These are phyloP conservation scores for Zaprionus africanus DNA, from an alignment of 1,140 invertebrate species.

Conservation along the genomic window DNA sequence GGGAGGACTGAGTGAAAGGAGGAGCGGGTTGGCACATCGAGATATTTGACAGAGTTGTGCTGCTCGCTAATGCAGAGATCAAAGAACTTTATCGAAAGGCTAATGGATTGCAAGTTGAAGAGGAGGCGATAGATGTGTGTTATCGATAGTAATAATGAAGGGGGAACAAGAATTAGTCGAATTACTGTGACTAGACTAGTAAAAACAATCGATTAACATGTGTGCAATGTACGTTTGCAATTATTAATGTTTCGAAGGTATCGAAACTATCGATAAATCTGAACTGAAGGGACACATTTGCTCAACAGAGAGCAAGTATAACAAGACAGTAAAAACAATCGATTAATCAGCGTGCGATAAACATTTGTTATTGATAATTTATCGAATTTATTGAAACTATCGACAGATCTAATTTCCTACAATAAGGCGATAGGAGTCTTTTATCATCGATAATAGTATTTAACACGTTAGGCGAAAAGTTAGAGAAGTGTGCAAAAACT, in stretches of 20 bases:
- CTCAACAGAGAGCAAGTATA: neutral
- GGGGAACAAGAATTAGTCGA: neutral
- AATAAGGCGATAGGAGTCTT: neutral
- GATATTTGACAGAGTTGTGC: conserved; percentile 23
- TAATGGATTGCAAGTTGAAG: conserved; percentile 6
- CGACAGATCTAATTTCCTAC: neutral
- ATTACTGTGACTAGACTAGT: neutral
- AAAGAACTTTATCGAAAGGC: conserved; percentile 25
- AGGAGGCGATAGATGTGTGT: neutral
- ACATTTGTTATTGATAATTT: too few species aligned
- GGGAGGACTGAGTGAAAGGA: neutral
- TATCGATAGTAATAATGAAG: conserved; percentile 4
- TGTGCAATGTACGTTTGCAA: neutral
- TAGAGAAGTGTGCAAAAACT: neutral
- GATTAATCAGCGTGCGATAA: too few species aligned
- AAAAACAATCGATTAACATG: neutral
- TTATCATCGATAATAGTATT: neutral
- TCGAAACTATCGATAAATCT: neutral
- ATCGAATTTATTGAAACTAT: neutral
- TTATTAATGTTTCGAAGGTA: neutral
- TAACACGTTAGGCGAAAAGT: neutral
- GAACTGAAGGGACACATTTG: neutral
- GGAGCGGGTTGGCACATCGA: neutral
- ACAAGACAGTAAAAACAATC: neutral
- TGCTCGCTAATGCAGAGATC: conserved; percentile 27